Base-by-base conservation (phyloP, 2,888 invertebrate species). In the Patella pellucida region DNA sequence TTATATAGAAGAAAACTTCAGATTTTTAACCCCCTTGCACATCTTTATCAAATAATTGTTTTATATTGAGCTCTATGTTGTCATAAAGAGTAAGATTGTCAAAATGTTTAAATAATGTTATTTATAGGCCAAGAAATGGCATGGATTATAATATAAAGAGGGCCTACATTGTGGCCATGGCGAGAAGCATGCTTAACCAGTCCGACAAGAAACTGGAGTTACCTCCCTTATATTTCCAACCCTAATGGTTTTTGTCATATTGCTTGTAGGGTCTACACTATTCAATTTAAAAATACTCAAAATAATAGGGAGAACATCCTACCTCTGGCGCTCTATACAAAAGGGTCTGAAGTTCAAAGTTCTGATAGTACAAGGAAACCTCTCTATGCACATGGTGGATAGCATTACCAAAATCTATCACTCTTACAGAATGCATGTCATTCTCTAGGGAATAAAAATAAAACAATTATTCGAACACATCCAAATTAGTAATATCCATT, bases 271-370 rank as follows among this genome's bases (percentile, higher is more conserved):
- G 31, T 7, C 31, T 41, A 41, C 31, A 41, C 31, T 41, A 41
- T 41, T 31, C 3, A 19, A 52, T 68, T 15, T 67, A 56, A n/a
- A 27, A 12, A n/a, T 5, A 19, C 15, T 54, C 14, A 3, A 56
- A 52, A 72, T 27, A 23, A 16, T 71, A 70, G 0, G 1, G 41
- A 41, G 41, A 9, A 9, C 9, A 41, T 41, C 76, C 78, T 81
- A 89, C 89, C 88, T 89, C 89, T 14, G 89, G 89, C 11, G 89
- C 89, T 74, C 89, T 84, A 80, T 89, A 89, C 11, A 89, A 79
- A n/a, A 87, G 83, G 14, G 89, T 88, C 79, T 89, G 89, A 2
- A 89, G 81, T 27, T 88, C 86, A 82, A 88, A 89, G 79, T 89
- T 88, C 62, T 86, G 83, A 77, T 87, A 88, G 79, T 89, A 89